Base-by-base conservation (phyloP, 2,888 invertebrate species). In the Ophion obscuratus region DNA sequence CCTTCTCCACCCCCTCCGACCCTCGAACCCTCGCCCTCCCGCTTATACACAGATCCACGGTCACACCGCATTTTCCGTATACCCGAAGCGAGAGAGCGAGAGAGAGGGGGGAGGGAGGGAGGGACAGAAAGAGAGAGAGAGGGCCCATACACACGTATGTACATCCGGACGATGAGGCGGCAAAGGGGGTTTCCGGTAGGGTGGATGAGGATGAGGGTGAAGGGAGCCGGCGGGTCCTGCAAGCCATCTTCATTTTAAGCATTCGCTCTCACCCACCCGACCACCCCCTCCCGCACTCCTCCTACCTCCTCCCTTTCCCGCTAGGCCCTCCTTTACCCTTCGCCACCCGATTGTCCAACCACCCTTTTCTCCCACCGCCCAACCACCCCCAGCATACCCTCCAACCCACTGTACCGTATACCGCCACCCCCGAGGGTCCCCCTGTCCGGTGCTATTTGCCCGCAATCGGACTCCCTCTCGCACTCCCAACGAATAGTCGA, bases 181-280 rank as follows among this genome's bases (percentile, higher is more conserved):
- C 59, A 64, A 77, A 40, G 80, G 83, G 79, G 76, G 80, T 61
- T 76, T 57, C 27, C 64, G 76, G 79, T 47, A 79, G 82, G 78
- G 47, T 53, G 59, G 47, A 62, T 20, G 71, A 81, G 81, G 64
- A 81, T 84, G 61, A 87, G 84, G 87, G 73, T 47, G 77, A 31
- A 59, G 85, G 89, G 95, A 95, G 95, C 95, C 95, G 94, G 95
- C 95, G 95, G 95, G 91, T 90, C 91, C 95, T 94, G 94, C 93
- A 93, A 95, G 95, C 95, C 95, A 95, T 94, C 95, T 94, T 95
- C 95, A 92, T 92, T 92, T 93, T 92, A 92, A 94, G 95, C 95
- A 95, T 94, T 91, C 90, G 94, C 94, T 94, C 89, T 88, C 77
- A 77, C 68, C 73, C 78, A 83, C 86, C 86, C 66, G 83, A 88